Evolutionary conservation across 2,888 invertebrate species (phyloP), one percentile per base, ranked within the genome.

Genomic region (Xestia xanthographa): DNA sequence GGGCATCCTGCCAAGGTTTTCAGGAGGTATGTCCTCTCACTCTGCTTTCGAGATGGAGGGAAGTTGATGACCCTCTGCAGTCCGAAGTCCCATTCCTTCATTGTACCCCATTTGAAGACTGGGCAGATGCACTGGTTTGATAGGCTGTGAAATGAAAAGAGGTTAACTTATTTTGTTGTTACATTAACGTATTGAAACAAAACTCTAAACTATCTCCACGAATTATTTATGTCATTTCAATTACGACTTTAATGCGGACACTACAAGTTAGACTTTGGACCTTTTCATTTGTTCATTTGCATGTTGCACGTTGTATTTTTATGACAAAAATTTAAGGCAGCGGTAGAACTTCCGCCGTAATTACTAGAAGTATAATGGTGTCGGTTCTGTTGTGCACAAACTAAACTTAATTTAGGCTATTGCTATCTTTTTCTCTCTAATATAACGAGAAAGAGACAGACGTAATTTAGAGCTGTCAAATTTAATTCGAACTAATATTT

Each of bases 51-150:
- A 0, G 97, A 97, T 2, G 97, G 94, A 0, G 98, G 98, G 93
- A 98, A 98, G 89, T 98, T 97, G 69, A 98, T 97, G 0, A 98
- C 97, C 17, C 98, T 96, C 83, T 98, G 97, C 0, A 98, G 95
- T 53, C 98, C 98, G 87, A 98, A 98, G 83, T 98, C 97, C 98
- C 98, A 98, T 92, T 98, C 98, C 65, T 98, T 97, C 86, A 97
- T 96, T 0, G 98, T 97, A 0, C 98, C 98, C 98, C 98, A 98
- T 93, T 98, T 98, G 93, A 98, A 98, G 0, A 98, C 98, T 1
- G 98, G 98, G 82, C 98, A 98, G 81, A 98, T 97, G 92, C 97
- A 98, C 90, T 97, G 97, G 92, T 98, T 98, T 29, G 98, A 97
- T 68, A 98, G 97, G 11, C 98, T 98, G 92, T 98, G 92, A 20